These are phyloP conservation scores for Bubalus kerabau DNA, from an alignment of 2,113 vertebrate species.

Conservation along the genomic window DNA sequence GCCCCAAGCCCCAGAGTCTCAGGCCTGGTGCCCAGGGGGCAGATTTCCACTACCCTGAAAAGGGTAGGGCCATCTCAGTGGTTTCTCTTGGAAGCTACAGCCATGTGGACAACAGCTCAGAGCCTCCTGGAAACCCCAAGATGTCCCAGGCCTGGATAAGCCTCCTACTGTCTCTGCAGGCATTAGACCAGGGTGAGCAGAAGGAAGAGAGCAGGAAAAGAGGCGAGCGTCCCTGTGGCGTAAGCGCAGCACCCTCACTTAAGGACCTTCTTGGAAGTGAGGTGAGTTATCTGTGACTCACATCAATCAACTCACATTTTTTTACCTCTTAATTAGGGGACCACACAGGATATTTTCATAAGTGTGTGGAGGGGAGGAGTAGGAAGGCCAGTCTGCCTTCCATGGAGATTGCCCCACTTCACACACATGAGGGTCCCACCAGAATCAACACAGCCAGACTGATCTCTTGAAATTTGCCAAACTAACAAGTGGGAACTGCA, in stretches of 20 bases:
- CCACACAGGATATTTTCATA: background rate
- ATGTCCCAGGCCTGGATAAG: conserved; percentile 80
- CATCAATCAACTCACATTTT: background rate
- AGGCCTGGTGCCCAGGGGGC: conserved; percentile 71
- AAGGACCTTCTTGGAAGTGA: conserved; percentile 77
- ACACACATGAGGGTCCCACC: background rate
- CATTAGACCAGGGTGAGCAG: conserved; percentile 71
- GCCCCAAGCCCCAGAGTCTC: conserved; percentile 87
- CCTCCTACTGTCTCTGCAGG: conserved; percentile 80
- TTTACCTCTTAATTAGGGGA: background rate
- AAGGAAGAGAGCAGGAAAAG: conserved; percentile 77
- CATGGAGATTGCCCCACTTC: background rate
- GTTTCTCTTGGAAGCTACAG: conserved; percentile 80
- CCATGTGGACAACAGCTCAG: conserved; percentile 70
- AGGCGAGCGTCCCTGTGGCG: conserved; percentile 77
- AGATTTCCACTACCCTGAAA: conserved; percentile 75
- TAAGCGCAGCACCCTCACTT: conserved; percentile 77
- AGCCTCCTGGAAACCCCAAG: conserved; percentile 80
- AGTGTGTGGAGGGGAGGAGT: background rate
- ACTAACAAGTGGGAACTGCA: background rate
- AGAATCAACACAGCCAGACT: too few species aligned
- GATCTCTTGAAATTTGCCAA: background rate
- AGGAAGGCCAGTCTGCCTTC: background rate
- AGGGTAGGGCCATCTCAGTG: conserved; percentile 77
- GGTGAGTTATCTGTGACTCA: conserved; percentile 79